Evolutionary conservation across 2,113 vertebrate genomes (phyloP).

Genomic region (Cinclus cinclus): DNA sequence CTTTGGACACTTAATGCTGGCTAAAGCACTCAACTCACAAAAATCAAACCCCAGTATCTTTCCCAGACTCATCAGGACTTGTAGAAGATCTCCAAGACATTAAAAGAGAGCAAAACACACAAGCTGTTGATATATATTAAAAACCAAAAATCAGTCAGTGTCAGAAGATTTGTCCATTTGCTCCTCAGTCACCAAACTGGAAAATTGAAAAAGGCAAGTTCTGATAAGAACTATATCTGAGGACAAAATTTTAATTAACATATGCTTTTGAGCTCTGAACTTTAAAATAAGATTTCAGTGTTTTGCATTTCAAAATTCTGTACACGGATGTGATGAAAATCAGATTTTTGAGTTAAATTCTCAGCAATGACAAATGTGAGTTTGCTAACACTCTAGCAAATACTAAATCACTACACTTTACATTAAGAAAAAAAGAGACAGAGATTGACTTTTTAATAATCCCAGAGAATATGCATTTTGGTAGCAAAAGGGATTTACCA

Average conservation of each 20-base stretch:
- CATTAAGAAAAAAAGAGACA: background rate
- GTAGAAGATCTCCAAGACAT: background rate
- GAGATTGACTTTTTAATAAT: background rate
- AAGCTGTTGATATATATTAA: background rate
- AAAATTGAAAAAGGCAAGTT: constrained; percentile 70
- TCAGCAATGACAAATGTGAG: background rate
- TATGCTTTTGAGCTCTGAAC: constrained; percentile 36
- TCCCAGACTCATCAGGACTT: background rate
- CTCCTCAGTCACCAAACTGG: constrained; percentile 21
- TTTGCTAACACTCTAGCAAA: background rate
- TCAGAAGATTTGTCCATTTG: background rate
- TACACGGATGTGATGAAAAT: background rate
- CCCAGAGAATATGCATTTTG: background rate
- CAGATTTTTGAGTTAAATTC: background rate
- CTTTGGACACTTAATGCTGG: background rate
- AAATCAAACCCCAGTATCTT: background rate
- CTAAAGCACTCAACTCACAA: background rate
- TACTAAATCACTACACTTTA: background rate
- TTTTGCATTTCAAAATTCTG: constrained; percentile 25
- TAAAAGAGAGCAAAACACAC: background rate
- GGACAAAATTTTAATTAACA: constrained; percentile 59
- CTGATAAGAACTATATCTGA: constrained; percentile 35
- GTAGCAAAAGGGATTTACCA: background rate
- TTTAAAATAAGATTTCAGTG: constrained; percentile 45
- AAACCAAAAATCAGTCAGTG: background rate